Conservation (phyloP, 2,888 invertebrate species). For the Orthosia cruda region DNA sequence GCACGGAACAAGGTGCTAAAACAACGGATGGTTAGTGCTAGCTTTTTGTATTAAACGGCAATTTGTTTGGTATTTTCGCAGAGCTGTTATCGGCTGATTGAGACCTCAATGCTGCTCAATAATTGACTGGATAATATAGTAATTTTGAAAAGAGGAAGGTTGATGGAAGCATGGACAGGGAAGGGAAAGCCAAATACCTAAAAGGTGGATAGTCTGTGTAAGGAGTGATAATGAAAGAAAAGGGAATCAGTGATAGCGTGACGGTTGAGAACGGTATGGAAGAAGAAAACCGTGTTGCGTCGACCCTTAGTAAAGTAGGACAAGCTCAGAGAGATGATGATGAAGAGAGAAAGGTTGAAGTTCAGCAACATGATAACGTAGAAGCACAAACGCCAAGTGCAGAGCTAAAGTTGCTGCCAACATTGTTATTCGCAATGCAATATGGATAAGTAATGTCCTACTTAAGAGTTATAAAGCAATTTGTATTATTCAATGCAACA, state of each 20-base stretch:
- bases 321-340: no score
- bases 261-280: no score
- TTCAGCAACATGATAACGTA: background rate
- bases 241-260: no score
- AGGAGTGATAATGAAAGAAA: no score
- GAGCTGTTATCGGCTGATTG: constrained; percentile 39
- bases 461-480: constrained; percentile 27
- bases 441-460: constrained; percentile 17
- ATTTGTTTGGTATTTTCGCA: constrained; percentile 63
- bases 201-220: no score
- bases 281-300: no score
- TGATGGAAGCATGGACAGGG: no score
- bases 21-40: constrained; percentile 53
- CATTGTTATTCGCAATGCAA: constrained; percentile 25
- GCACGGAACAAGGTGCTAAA: constrained; percentile 70
- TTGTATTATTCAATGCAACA: constrained; percentile 25
- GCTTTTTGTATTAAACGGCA: constrained; percentile 63
- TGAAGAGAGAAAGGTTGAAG: background rate
- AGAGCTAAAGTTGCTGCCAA: background rate
- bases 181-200: no score
- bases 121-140: constrained; percentile 17
- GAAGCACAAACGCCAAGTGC: background rate
- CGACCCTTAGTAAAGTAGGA: no score
- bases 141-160: background rate
- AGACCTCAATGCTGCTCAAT: constrained; percentile 39